phyloP scores from a whole-genome alignment of 2,113 vertebrate species.

The Sterna hirundo region DNA sequence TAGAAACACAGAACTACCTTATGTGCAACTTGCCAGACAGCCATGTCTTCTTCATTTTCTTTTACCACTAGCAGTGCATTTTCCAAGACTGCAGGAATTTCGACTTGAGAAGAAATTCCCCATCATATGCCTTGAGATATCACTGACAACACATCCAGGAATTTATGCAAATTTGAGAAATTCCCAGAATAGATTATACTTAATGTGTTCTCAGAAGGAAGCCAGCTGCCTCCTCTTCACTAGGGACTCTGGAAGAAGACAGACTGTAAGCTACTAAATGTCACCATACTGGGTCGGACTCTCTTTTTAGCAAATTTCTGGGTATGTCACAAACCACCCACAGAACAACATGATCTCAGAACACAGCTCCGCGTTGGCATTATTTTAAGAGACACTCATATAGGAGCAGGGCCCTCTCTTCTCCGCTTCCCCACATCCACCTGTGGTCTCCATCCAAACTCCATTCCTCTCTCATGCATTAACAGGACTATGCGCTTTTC shows the following conservation, averaged over 20 bases:
- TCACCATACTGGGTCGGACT: neutral
- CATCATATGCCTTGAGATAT: neutral
- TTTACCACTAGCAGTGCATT: neutral
- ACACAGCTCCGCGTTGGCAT: neutral
- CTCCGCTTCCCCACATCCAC: neutral
- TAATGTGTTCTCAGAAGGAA: conserved; percentile 5
- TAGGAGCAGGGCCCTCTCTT: neutral
- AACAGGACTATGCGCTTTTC: neutral
- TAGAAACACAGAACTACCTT: neutral
- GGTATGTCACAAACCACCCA: conserved; percentile 6
- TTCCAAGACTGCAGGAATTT: neutral
- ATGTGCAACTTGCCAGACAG: neutral
- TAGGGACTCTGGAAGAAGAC: neutral
- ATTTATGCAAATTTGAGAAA: conserved; percentile 1
- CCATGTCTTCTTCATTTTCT: neutral
- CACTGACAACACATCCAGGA: neutral
- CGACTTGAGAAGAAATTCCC: conserved; percentile 24
- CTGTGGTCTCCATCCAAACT: neutral
- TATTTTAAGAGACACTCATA: neutral
- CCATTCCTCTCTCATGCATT: neutral
- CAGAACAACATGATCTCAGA: neutral
- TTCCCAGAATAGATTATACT: conserved; percentile 1
- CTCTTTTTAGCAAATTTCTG: neutral
- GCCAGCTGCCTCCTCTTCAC: conserved; percentile 22
- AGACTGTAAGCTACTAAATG: conserved; percentile 17